Conservation (phyloP, 2,888 invertebrate genomes). For the Danaus chrysippus region DNA sequence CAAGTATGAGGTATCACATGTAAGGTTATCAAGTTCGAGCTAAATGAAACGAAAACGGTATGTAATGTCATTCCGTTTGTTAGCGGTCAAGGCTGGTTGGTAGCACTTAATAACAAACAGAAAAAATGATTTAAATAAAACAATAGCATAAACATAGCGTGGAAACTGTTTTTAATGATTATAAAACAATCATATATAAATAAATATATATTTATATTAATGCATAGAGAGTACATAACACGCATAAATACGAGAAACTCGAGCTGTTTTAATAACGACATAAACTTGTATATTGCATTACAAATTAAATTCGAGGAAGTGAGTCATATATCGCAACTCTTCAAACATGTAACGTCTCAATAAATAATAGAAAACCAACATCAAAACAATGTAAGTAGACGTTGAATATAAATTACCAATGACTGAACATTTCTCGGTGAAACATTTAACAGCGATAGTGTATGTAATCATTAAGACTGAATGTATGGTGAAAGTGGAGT, state of each 20-base stretch:
- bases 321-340: slow-evolving; percentile 22
- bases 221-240: background rate
- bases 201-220: no score
- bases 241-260: slow-evolving; percentile 39
- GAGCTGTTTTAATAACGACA: slow-evolving; percentile 37
- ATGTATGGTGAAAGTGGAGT: slow-evolving; percentile 32
- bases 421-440: slow-evolving; percentile 20
- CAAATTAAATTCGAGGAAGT: slow-evolving; percentile 27
- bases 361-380: background rate
- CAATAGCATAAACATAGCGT: background rate
- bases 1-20: slow-evolving; percentile 42
- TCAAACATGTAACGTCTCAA: slow-evolving; percentile 3
- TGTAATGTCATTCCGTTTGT: slow-evolving; percentile 35
- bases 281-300: slow-evolving; percentile 40
- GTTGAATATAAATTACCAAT: slow-evolving; percentile 17
- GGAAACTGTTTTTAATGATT: background rate
- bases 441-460: slow-evolving; percentile 28
- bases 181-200: background rate
- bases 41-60: slow-evolving; percentile 48
- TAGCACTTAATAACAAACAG: slow-evolving; percentile 18
- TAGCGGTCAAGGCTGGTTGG: slow-evolving; percentile 54
- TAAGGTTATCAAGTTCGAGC: slow-evolving; percentile 50
- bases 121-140: background rate
- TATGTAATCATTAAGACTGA: slow-evolving; percentile 33
- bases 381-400: slow-evolving; percentile 9